Percentiles rank a stretch among this genome's conserved stretches.
Conservation (phyloP, 2,888 invertebrate species). For the Malthinus seriepunctatus region DNA sequence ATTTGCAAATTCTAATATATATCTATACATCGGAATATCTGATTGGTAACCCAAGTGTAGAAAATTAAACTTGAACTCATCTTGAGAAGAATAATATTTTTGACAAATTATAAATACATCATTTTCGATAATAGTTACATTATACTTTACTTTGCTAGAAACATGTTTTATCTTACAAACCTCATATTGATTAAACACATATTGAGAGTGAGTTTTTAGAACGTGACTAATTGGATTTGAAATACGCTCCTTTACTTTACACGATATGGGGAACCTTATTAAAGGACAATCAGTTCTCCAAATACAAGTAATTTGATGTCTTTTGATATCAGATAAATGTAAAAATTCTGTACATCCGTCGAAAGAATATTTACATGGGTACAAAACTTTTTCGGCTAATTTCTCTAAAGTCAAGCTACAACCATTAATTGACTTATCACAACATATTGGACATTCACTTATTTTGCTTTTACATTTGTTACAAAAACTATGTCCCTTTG, state of each 20-base stretch:
- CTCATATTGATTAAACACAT: no score
- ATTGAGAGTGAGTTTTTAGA: neutral
- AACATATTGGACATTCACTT: constrained; percentile 12
- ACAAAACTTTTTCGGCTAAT: no score
- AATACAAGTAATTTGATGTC: neutral
- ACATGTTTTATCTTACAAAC: neutral
- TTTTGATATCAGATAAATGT: no score
- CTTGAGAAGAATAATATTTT: neutral
- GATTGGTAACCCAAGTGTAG: neutral
- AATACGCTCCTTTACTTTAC: neutral
- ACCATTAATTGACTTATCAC: neutral
- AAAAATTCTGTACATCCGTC: no score
- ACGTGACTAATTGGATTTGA: neutral
- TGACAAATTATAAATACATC: neutral
- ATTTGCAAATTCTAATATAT: neutral
- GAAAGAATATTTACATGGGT: no score
- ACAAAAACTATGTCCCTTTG: constrained; percentile 19
- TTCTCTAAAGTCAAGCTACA: constrained; percentile 6
- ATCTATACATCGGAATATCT: neutral
- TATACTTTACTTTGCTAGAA: neutral
- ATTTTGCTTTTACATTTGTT: constrained; percentile 7
- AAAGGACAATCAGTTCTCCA: no score
- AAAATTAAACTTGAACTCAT: neutral
- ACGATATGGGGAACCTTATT: no score
- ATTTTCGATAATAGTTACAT: neutral